phyloP scores from a whole-genome alignment of 2,113 vertebrate species.

The Alexandromys fortis region DNA sequence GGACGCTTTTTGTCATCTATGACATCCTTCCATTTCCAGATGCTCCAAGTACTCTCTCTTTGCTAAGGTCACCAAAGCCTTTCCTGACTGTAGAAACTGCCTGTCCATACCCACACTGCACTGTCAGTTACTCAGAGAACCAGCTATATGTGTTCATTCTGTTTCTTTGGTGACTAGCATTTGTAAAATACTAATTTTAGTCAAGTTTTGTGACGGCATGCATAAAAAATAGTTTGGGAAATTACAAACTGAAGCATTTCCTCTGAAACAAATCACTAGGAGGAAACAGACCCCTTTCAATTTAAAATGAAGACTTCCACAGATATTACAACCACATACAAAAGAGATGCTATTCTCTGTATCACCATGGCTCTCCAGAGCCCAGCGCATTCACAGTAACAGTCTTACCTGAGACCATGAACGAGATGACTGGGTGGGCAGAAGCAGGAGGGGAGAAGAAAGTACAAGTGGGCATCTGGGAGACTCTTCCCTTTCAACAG shows the following conservation, averaged over 20 bases:
- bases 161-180: not conserved
- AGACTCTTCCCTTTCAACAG: accelerated
- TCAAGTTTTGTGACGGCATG: not conserved
- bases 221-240: slow-evolving; percentile 4
- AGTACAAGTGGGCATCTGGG: not conserved
- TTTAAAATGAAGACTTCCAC: not conserved
- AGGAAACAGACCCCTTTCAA: not conserved
- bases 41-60: not conserved
- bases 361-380: not conserved
- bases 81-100: accelerated
- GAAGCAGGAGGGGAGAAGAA: not conserved
- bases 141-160: not conserved
- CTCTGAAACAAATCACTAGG: not conserved
- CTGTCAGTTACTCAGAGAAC: not conserved
- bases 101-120: not conserved
- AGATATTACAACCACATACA: not conserved
- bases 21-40: not conserved
- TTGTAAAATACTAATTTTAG: not conserved
- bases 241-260: not conserved
- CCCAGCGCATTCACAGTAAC: not conserved
- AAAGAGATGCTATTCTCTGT: not conserved
- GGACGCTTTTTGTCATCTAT: not conserved
- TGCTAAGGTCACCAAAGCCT: not conserved
- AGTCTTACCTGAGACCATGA: not conserved
- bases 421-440: not conserved